Percentiles rank a stretch among this genome's conserved stretches.
phyloP scores from a whole-genome alignment of 1,140 invertebrate genomes.

The Aphelenchoides besseyi region DNA sequence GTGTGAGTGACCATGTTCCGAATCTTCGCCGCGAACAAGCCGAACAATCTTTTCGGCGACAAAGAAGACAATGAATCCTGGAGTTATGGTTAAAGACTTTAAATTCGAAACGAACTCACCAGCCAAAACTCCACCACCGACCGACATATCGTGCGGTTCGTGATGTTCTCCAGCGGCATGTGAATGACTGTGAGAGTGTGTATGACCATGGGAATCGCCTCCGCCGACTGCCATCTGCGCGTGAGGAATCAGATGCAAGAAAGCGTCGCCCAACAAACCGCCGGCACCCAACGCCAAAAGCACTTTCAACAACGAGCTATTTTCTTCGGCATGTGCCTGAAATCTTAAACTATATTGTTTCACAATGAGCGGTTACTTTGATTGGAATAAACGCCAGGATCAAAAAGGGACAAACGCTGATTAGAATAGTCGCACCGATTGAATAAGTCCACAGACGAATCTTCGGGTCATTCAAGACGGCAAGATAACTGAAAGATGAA shows the following conservation, averaged over 20 bases:
- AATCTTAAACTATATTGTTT: constrained; percentile 1
- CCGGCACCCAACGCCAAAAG: constrained; percentile 89
- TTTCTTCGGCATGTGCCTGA: constrained; percentile 34
- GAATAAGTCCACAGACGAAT: constrained; percentile 46
- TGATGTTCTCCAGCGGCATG: constrained; percentile 42
- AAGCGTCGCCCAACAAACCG: constrained; percentile 88
- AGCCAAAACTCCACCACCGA: constrained; percentile 44
- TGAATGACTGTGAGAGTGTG: constrained; percentile 64
- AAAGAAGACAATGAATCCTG: constrained; percentile 49
- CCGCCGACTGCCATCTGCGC: constrained; percentile 70
- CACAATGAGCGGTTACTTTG: constrained; percentile 71
- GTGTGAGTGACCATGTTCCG: constrained; percentile 34
- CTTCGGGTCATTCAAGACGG: constrained; percentile 47
- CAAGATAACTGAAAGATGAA: constrained; percentile 36
- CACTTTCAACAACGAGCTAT: constrained; percentile 71
- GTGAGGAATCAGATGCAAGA: constrained; percentile 92
- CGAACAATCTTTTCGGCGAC: constrained; percentile 55
- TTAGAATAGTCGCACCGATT: constrained; percentile 45
- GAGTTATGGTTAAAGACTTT: too few species aligned
- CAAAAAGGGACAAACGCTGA: constrained; percentile 72
- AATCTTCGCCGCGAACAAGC: constrained; percentile 46
- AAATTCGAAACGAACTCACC: constrained; percentile 34
- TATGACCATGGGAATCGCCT: constrained; percentile 67
- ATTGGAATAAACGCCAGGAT: constrained; percentile 89
- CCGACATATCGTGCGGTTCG: constrained; percentile 47